phyloP scores from a whole-genome alignment of 2,113 vertebrate genomes.

The Columba janthina region DNA sequence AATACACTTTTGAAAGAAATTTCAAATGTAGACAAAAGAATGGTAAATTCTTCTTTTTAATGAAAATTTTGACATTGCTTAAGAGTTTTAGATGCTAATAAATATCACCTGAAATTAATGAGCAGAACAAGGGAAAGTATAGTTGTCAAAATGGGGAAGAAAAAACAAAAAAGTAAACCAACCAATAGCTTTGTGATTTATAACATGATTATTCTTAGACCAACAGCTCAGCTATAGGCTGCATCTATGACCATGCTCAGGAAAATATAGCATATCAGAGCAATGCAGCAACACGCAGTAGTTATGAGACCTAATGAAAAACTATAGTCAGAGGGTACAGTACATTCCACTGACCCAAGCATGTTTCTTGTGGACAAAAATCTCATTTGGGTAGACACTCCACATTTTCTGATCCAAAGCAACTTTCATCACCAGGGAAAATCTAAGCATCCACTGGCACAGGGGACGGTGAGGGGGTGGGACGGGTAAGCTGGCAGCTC shows the following conservation, averaged over 20 bases:
- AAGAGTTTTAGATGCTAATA: background rate
- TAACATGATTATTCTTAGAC: background rate
- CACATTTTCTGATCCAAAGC: background rate
- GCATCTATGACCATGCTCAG: background rate
- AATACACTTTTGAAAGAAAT: background rate
- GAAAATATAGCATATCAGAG: background rate
- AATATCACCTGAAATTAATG: background rate
- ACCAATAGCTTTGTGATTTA: background rate
- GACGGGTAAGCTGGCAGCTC: background rate
- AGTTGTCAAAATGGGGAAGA: background rate
- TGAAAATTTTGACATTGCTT: background rate
- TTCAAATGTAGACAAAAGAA: background rate
- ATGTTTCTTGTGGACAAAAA: background rate
- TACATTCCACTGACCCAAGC: background rate
- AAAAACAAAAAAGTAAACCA: background rate
- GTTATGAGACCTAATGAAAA: background rate
- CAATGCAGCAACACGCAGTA: background rate
- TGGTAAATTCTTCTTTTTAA: background rate
- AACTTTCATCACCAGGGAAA: background rate
- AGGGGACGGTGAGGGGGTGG: fast-evolving
- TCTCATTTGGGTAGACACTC: background rate
- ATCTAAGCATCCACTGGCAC: background rate
- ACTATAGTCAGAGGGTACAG: background rate
- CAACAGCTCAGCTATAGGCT: background rate
- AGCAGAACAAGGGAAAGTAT: background rate